phyloP scores from a whole-genome alignment of 1,140 invertebrate species.

The Nasonia vitripennis region DNA sequence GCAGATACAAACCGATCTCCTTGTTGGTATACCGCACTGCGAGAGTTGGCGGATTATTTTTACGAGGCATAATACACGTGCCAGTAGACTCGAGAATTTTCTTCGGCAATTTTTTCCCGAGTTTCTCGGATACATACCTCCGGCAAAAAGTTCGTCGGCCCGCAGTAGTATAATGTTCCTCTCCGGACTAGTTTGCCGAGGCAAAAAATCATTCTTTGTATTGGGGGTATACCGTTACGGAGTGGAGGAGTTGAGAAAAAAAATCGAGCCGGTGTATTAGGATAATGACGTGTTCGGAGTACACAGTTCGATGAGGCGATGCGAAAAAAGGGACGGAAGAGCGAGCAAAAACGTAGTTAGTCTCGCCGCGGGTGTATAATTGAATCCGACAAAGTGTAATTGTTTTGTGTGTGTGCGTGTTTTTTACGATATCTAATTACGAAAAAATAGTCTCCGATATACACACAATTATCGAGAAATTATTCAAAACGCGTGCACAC shows the following conservation, averaged over 20 bases:
- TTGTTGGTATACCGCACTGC: too few relatives aligned
- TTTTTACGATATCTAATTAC: neutral
- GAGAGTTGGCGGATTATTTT: neutral
- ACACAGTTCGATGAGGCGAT: neutral
- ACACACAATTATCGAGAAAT: too few relatives aligned
- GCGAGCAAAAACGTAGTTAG: neutral
- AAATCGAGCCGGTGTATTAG: neutral
- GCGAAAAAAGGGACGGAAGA: neutral
- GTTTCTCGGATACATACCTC: neutral
- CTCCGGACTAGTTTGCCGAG: neutral
- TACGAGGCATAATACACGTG: neutral
- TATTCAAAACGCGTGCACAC: too few relatives aligned
- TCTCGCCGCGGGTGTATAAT: neutral
- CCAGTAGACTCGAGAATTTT: neutral
- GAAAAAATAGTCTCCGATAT: neutral
- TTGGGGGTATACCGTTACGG: constrained; percentile 11
- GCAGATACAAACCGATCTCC: too few relatives aligned
- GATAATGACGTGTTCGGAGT: neutral
- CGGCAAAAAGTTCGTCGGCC: neutral
- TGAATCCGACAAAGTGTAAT: neutral
- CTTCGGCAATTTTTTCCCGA: neutral
- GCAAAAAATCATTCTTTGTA: constrained; percentile 23
- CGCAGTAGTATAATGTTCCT: neutral
- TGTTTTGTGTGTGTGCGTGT: neutral
- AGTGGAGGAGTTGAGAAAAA: neutral